Conservation (phyloP, 2,888 invertebrate species). For the Ferdinandea cuprea region DNA sequence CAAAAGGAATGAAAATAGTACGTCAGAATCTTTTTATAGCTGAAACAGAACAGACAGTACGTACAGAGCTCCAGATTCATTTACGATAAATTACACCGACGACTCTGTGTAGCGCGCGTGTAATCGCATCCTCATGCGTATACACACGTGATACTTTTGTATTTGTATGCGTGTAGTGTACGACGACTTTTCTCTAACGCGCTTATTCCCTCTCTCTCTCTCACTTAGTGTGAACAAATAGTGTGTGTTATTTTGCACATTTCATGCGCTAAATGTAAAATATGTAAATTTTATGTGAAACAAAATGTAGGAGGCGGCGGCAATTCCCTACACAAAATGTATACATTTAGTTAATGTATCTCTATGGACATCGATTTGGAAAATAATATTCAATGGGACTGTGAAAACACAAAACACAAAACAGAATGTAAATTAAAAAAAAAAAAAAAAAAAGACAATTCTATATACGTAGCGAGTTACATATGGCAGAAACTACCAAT, state of each 20-base stretch:
- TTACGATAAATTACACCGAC: slow-evolving; percentile 33
- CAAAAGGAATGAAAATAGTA: not conserved
- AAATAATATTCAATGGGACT: slow-evolving; percentile 12
- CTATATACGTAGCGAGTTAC: too few species aligned
- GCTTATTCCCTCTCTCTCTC: too few species aligned
- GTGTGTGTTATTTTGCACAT: not conserved
- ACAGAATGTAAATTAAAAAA: not conserved
- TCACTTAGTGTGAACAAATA: slow-evolving; percentile 6
- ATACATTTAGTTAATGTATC: slow-evolving; percentile 25
- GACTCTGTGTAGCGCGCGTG: slow-evolving; percentile 1
- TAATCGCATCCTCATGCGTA: not conserved
- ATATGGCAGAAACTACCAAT: too few species aligned
- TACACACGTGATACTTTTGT: too few species aligned
- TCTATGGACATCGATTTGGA: slow-evolving; percentile 39
- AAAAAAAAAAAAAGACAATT: too few species aligned
- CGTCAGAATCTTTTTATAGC: not conserved
- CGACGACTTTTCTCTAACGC: too few species aligned
- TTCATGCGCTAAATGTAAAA: slow-evolving; percentile 33
- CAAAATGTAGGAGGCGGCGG: slow-evolving; percentile 14
- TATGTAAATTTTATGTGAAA: slow-evolving; percentile 56
- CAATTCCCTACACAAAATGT: slow-evolving; percentile 15
- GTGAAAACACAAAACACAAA: slow-evolving; percentile 20
- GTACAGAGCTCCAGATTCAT: slow-evolving; percentile 26
- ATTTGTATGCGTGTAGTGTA: too few species aligned
- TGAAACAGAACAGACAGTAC: not conserved